Conservation (phyloP, 1,140 invertebrate species). For the Heliothis subflexa region DNA sequence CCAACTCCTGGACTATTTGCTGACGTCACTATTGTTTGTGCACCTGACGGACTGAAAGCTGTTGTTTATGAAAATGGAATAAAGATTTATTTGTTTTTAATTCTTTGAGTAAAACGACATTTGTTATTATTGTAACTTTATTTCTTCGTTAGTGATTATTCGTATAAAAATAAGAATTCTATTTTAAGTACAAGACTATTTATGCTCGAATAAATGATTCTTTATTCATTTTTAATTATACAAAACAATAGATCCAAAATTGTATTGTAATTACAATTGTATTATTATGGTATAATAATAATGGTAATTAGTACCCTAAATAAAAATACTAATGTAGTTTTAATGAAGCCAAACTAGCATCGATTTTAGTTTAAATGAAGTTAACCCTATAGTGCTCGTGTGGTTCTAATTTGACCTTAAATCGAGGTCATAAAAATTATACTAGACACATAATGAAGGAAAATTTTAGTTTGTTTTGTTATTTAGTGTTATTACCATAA, state of each 20-base stretch:
- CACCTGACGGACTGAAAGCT: slow-evolving; percentile 11
- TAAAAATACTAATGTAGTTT: slow-evolving; percentile 8
- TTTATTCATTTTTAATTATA: not conserved
- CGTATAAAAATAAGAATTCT: not conserved
- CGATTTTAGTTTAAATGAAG: slow-evolving; percentile 13
- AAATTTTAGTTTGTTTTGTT: not conserved
- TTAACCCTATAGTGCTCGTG: not conserved
- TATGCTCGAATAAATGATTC: not conserved
- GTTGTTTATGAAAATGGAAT: not conserved
- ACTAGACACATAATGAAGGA: not conserved
- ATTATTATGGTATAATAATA: not conserved
- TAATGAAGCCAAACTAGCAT: not conserved
- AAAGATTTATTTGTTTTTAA: not conserved
- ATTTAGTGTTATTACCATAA: not conserved
- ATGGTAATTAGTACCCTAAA: not conserved
- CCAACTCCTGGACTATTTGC: slow-evolving; percentile 37
- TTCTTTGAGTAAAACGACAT: too few species aligned
- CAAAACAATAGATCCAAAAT: not conserved
- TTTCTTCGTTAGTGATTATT: not conserved
- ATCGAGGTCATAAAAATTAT: not conserved
- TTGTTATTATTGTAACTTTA: not conserved
- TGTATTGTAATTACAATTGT: not conserved
- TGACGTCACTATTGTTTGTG: slow-evolving; percentile 34
- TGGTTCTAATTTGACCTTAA: not conserved
- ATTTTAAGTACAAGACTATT: not conserved